phyloP scores from a whole-genome alignment of 2,888 invertebrate genomes.

The Scaptomyza parva region DNA sequence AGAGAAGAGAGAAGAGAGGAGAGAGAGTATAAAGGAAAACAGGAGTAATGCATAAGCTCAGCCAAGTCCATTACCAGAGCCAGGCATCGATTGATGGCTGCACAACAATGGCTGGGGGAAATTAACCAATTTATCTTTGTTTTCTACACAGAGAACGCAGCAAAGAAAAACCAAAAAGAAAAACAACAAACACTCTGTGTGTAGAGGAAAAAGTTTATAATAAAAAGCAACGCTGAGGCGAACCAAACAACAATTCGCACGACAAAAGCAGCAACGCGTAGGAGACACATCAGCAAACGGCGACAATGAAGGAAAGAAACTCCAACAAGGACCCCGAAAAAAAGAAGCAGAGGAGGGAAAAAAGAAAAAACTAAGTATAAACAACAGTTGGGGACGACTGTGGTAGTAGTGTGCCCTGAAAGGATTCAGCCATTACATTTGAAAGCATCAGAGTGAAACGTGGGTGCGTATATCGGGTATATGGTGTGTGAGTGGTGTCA shows the following conservation, averaged over 20 bases:
- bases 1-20: background rate
- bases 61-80: constrained; percentile 84
- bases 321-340: constrained; percentile 43
- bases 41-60: constrained; percentile 77
- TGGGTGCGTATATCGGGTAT: background rate
- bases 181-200: constrained; percentile 33
- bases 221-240: constrained; percentile 56
- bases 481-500: background rate
- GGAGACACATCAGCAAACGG: constrained; percentile 64
- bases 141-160: constrained; percentile 71
- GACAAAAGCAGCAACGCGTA: constrained; percentile 60
- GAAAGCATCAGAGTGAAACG: constrained; percentile 36
- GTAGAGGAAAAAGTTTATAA: constrained; percentile 66
- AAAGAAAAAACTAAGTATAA: constrained; percentile 42
- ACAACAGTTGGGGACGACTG: constrained; percentile 56
- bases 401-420: constrained; percentile 65
- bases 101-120: constrained; percentile 84
- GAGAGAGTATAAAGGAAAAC: constrained; percentile 42
- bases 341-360: constrained; percentile 13
- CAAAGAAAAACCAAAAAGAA: constrained; percentile 19
- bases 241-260: constrained; percentile 53
- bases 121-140: constrained; percentile 85
- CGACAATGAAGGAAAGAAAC: constrained; percentile 64
- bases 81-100: constrained; percentile 84
- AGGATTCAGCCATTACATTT: constrained; percentile 73